Evolutionary conservation across 2,888 invertebrate genomes (phyloP), one percentile per base, ranked within the genome.

Genomic region (Mimas tiliae): DNA sequence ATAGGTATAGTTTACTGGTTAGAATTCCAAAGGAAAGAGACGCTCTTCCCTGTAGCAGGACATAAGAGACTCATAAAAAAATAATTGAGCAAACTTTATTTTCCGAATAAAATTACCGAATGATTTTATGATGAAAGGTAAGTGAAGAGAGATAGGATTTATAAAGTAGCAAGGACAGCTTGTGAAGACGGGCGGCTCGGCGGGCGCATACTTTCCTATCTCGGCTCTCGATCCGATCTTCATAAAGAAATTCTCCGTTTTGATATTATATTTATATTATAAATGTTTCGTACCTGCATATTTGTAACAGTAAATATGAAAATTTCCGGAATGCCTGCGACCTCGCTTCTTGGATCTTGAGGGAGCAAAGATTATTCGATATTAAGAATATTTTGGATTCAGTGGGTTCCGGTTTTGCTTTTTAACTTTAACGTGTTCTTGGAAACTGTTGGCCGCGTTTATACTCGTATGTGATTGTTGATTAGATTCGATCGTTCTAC

Each of bases 251-350:
- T 94, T 94, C 94, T 90, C 90, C 91, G 88, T 93, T 93, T 93
- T 94, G 92, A 94, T 94, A 93, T 93, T 93, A 93, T 94, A 93
- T 92, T 93, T 93, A 91, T 93, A 92, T 90, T 90, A 86, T 93
- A 87, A 93, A 91, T 89, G 87, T 90, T 89, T 88, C 87, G 87
- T 94, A 94, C 94, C 94, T 94, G 94, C 94, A 94, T 94, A 94
- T 93, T 94, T 94, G 87, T 90, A 87, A 87, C 91, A 89, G 91
- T 94, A 94, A 93, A 94, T 94, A 94, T 94, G 94, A 94, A 94
- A 93, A 94, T 94, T 89, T 91, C 88, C 83, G 84, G 88, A 91
- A 93, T 93, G 88, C 90, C 89, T 87, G 83, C 87, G 85, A 88
- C 84, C 87, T 85, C 83, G 83, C 76, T 83, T 82, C 84, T 77